Percentiles rank a stretch among this genome's conserved stretches.
Conservation (phyloP, 2,888 invertebrate genomes). For the Clistopyga incitator region DNA sequence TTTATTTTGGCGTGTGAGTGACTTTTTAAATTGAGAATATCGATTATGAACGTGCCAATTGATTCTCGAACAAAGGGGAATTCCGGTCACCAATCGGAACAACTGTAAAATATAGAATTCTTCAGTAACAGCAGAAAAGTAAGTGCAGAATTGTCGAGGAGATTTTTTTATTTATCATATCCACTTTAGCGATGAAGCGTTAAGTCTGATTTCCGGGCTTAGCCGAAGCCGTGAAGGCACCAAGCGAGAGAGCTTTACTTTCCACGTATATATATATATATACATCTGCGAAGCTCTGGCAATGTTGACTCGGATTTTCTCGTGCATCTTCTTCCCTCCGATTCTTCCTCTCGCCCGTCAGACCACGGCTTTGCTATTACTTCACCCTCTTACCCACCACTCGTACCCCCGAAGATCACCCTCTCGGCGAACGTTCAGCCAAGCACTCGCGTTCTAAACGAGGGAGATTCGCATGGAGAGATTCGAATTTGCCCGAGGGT, state of each 20-base stretch:
- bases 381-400: constrained; percentile 48
- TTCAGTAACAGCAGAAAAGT: background rate
- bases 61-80: background rate
- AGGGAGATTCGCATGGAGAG: constrained; percentile 22
- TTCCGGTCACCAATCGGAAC: background rate
- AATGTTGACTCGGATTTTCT: constrained; percentile 26
- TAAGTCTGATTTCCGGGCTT: background rate
- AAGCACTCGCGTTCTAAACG: constrained; percentile 26
- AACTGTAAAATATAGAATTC: background rate
- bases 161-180: constrained; percentile 31
- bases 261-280: background rate
- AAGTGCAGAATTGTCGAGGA: background rate
- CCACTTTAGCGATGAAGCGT: constrained; percentile 8
- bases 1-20: constrained; percentile 7
- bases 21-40: constrained; percentile 10
- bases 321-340: constrained; percentile 18
- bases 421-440: constrained; percentile 42
- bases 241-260: background rate
- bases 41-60: constrained; percentile 16
- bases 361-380: constrained; percentile 42
- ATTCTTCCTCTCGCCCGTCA: constrained; percentile 20
- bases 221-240: constrained; percentile 21
- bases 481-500: constrained; percentile 37
- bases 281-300: background rate
- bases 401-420: constrained; percentile 51